Evolutionary conservation across 2,113 vertebrate genomes (phyloP), one percentile per base, ranked within the genome.

Genomic region (Cathartes aura): DNA sequence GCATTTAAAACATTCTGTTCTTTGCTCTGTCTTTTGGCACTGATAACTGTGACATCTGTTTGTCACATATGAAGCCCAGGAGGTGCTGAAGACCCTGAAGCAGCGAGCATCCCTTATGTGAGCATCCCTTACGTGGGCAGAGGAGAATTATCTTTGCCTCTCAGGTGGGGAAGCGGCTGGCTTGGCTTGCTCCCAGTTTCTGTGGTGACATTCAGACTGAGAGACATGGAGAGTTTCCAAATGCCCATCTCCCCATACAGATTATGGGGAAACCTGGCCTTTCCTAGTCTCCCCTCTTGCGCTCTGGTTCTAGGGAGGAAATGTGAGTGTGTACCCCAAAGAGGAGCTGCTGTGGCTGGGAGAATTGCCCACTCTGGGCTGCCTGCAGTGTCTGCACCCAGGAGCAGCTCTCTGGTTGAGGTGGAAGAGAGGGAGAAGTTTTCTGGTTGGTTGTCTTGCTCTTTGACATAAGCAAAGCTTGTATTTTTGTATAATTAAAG

Each of bases 1-100:
- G 26, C 48, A 24, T 64, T 63, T 90, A 26, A 94, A 55, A 53
- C 3, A 8, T 84, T 94, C 75, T 86, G 80, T 83, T 91, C 85
- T 82, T 85, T 82, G 68, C 59, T 32, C 42, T 0, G 0, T 75
- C 68, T 93, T 81, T 73, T 95, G 94, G 88, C 95, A 72, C 38
- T 24, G 40, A n/a, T 62, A 85, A 60, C 70, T 68, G 85, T 88
- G 95, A 48, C 94, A 96, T 92, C 88, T 97, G 88, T 38, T 93
- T 92, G 74, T 80, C 52, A 85, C 70, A 59, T 82, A 52, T 22
- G 88, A 95, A 67, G 48, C 56, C 48, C 82, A 75, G 85, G 70
- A 85, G 78, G 70, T 96, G 88, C 70, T 72, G 88, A 34, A 64
- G 88, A 86, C 48, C n/a, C 52, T 1, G 6, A 74, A 71, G 32